Evolutionary conservation across 2,113 vertebrate genomes (phyloP).

Genomic region (Cyphomyrus plagiostoma): DNA sequence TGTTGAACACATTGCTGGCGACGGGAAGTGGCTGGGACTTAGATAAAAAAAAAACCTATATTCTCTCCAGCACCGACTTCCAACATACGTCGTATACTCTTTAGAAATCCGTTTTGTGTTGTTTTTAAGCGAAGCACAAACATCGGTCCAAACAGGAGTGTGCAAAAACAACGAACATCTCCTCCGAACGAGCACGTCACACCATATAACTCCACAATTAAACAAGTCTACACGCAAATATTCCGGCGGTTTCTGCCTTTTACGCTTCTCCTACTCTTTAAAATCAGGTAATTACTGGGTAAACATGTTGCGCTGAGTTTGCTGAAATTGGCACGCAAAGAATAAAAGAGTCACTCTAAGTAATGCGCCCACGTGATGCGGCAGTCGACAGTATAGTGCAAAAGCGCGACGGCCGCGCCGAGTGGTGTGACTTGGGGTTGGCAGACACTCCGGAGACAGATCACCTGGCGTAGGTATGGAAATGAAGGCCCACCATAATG

Average conservation of each 20-base stretch:
- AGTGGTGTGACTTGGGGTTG: background rate
- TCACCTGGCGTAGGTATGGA: background rate
- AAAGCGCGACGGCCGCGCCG: slow-evolving; percentile 1
- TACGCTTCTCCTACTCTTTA: background rate
- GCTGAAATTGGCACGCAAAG: slow-evolving; percentile 25
- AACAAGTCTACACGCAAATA: background rate
- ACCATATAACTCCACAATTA: slow-evolving; percentile 14
- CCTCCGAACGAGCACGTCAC: background rate
- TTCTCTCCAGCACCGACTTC: slow-evolving; percentile 28
- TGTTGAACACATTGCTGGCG: slow-evolving; percentile 27
- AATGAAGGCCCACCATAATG: background rate
- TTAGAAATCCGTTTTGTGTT: background rate
- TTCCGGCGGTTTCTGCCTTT: background rate
- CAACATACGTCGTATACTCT: background rate
- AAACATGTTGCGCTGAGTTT: slow-evolving; percentile 28
- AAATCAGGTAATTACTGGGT: slow-evolving; percentile 5
- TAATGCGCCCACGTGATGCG: slow-evolving; percentile 38
- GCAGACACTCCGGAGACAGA: background rate
- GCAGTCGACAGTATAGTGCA: slow-evolving; percentile 2
- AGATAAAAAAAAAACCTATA: slow-evolving; percentile 32
- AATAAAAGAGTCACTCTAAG: slow-evolving; percentile 29
- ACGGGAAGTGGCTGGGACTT: slow-evolving; percentile 28
- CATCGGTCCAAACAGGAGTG: background rate
- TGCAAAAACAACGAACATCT: slow-evolving; percentile 13
- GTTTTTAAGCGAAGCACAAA: background rate